Evolutionary conservation across 2,113 vertebrate species (phyloP).

Genomic region (Crocuta crocuta): DNA sequence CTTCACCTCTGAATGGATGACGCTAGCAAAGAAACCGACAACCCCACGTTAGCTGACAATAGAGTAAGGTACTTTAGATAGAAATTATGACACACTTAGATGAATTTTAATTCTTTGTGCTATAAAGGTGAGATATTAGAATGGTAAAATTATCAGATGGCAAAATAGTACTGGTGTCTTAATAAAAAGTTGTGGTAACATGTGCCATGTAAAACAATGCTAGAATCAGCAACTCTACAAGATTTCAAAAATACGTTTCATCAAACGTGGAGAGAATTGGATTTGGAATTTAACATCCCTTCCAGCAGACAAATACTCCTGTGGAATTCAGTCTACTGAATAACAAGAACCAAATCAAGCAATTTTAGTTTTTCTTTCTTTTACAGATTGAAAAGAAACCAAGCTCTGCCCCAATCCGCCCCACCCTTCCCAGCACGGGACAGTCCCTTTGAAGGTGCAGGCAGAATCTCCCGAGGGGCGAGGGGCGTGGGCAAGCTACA

Average conservation of each 20-base stretch:
- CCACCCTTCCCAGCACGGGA: conserved; percentile 24
- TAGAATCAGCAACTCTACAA: conserved; percentile 4
- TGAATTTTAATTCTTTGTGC: conserved; percentile 33
- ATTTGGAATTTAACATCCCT: conserved; percentile 70
- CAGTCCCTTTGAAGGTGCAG: conserved; percentile 25
- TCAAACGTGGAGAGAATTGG: not conserved
- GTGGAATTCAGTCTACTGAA: conserved; percentile 52
- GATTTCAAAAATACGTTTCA: conserved; percentile 67
- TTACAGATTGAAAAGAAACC: conserved; percentile 53
- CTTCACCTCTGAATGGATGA: not conserved
- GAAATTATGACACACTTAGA: conserved; percentile 41
- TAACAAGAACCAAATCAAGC: not conserved
- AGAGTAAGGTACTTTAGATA: not conserved
- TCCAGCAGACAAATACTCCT: conserved; percentile 65
- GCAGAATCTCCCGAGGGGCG: conserved; percentile 15
- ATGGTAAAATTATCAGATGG: conserved; percentile 29
- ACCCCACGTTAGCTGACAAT: not conserved
- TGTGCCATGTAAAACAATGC: conserved; percentile 40
- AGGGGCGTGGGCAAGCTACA: conserved; percentile 51
- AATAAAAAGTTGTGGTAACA: not conserved
- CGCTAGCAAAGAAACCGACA: not conserved
- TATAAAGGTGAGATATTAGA: conserved; percentile 36
- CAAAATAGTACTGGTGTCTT: not conserved
- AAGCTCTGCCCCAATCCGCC: not conserved
- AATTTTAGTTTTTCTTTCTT: conserved; percentile 44